Conservation (phyloP, 1,140 invertebrate species). For the Drosophila pruinosa region DNA sequence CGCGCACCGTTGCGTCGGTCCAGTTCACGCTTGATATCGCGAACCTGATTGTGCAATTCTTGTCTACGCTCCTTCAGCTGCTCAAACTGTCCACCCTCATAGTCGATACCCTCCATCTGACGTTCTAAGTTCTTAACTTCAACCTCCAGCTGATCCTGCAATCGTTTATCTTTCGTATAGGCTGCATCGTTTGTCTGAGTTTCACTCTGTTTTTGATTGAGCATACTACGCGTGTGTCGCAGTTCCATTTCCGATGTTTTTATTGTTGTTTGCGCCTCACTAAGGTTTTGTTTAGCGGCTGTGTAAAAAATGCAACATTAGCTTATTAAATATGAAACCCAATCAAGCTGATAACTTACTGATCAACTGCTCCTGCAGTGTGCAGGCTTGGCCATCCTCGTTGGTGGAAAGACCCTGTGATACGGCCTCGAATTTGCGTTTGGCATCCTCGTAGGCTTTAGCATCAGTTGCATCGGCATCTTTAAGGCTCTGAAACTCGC, state of each 20-base stretch:
- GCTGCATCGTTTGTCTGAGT: conserved; percentile 88
- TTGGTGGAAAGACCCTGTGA: conserved; percentile 91
- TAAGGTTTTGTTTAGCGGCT: conserved; percentile 90
- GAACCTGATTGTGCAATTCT: conserved; percentile 84
- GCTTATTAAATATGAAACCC: background rate
- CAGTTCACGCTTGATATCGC: conserved; percentile 50
- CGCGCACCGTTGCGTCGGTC: conserved; percentile 82
- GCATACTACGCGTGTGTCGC: conserved; percentile 87
- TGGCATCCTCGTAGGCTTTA: conserved; percentile 88
- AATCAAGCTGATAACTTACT: conserved; percentile 83
- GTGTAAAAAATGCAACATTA: conserved; percentile 32
- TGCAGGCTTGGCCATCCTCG: conserved; percentile 92
- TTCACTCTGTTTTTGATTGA: conserved; percentile 88
- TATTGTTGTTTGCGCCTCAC: conserved; percentile 90
- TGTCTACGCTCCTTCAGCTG: conserved; percentile 84
- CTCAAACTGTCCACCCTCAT: conserved; percentile 87
- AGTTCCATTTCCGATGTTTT: conserved; percentile 92
- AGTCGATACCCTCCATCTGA: conserved; percentile 84
- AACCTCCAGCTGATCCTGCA: conserved; percentile 86
- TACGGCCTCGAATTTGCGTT: conserved; percentile 92
- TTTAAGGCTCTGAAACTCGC: conserved; percentile 88
- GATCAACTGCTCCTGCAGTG: conserved; percentile 95
- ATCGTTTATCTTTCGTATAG: conserved; percentile 88
- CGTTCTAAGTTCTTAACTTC: conserved; percentile 84
- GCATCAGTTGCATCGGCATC: conserved; percentile 87